Percentiles rank a stretch among this genome's conserved stretches.
These are phyloP conservation scores for Lycaena phlaeas DNA, from an alignment of 2,888 invertebrate species.

Conservation along the genomic window DNA sequence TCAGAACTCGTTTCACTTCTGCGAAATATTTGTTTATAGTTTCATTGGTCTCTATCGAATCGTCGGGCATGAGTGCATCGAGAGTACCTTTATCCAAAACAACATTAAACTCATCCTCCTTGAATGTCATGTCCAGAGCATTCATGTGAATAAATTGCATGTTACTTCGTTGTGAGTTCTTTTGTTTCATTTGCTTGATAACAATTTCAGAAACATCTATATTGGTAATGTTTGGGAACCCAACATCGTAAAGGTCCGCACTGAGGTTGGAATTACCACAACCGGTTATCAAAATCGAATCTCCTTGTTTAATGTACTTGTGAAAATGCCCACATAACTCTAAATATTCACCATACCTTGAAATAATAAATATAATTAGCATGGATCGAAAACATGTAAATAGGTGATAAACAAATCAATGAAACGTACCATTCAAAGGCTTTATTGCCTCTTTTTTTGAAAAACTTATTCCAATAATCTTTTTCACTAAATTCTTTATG, in stretches of 20 bases:
- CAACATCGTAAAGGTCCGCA: conserved; percentile 93
- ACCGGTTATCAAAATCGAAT: conserved; percentile 90
- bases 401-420: conserved; percentile 1
- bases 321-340: conserved; percentile 89
- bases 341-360: conserved; percentile 97
- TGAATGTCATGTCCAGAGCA: conserved; percentile 83
- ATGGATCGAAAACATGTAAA: conserved; percentile 7
- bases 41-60: conserved; percentile 71
- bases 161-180: conserved; percentile 78
- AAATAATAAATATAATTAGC: conserved; percentile 17
- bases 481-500: conserved; percentile 89
- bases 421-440: conserved; percentile 91
- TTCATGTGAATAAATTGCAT: conserved; percentile 93
- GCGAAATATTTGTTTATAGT: conserved; percentile 82
- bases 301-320: conserved; percentile 90
- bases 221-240: conserved; percentile 89
- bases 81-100: conserved; percentile 97
- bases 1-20: conserved; percentile 77
- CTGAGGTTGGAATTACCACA: conserved; percentile 97
- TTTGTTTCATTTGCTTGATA: conserved; percentile 89
- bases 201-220: conserved; percentile 95
- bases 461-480: conserved; percentile 96
- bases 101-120: conserved; percentile 82
- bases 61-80: conserved; percentile 92
- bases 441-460: conserved; percentile 89